A percentile compares a stretch with the other conserved stretches of the same genome.
Conservation (phyloP, 1,140 invertebrate genomes). For the Camponotus floridanus region DNA sequence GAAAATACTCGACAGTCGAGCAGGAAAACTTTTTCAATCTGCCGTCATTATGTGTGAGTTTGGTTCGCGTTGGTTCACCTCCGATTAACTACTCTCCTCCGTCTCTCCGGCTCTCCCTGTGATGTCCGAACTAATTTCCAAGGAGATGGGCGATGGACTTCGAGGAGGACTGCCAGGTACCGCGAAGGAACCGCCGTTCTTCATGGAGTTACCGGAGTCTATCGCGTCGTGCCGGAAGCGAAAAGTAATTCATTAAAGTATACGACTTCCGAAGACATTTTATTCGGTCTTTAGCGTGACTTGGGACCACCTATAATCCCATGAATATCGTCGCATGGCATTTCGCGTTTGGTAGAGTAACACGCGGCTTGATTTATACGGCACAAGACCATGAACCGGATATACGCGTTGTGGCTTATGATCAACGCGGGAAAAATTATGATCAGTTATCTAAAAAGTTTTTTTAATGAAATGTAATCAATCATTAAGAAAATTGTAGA, state of each 20-base stretch:
- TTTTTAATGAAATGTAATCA: conserved; percentile 15
- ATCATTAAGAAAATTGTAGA: background rate
- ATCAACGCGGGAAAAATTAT: conserved; percentile 31
- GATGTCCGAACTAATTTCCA: conserved; percentile 72
- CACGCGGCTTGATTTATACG: conserved; percentile 21
- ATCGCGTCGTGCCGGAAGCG: conserved; percentile 45
- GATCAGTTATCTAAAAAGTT: background rate
- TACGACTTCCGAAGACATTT: conserved; percentile 60
- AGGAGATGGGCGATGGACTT: conserved; percentile 72
- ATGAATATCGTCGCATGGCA: conserved; percentile 42
- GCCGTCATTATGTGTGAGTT: conserved; percentile 80
- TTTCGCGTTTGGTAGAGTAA: background rate
- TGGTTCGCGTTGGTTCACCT: conserved; percentile 63
- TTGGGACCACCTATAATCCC: conserved; percentile 26
- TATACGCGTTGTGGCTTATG: background rate
- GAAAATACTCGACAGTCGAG: conserved; percentile 48
- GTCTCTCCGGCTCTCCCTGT: background rate
- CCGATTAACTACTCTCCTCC: conserved; percentile 59
- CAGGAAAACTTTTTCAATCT: conserved; percentile 82
- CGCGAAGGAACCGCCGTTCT: conserved; percentile 6
- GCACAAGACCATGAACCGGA: background rate
- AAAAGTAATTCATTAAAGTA: conserved; percentile 72
- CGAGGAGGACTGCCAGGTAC: conserved; percentile 60
- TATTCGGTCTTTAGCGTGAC: conserved; percentile 57
- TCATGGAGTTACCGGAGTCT: conserved; percentile 35